These are phyloP conservation scores for Planococcus citri DNA, from an alignment of 1,140 invertebrate species.

Conservation along the genomic window DNA sequence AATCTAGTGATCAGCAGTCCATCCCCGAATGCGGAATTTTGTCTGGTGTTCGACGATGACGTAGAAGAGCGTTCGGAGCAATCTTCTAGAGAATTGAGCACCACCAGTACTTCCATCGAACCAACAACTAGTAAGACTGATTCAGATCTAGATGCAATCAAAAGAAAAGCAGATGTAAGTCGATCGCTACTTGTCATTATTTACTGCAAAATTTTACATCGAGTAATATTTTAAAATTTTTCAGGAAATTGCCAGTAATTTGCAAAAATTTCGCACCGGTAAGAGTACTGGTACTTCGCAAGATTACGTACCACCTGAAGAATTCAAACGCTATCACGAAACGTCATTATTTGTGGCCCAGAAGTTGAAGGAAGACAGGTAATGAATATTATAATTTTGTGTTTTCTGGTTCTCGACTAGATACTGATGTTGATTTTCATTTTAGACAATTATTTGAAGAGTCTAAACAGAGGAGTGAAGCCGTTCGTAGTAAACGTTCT, in stretches of 20 bases:
- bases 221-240: no score
- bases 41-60: background rate
- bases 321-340: background rate
- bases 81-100: background rate
- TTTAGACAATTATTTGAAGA: slow-evolving; percentile 6
- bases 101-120: background rate
- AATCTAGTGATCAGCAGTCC: background rate
- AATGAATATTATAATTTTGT: background rate
- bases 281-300: background rate
- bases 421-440: no score
- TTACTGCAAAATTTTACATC: no score
- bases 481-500: background rate
- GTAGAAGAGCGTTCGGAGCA: background rate
- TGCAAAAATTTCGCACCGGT: background rate
- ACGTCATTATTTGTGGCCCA: background rate
- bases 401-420: background rate
- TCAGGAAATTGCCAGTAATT: background rate
- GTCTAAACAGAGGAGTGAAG: background rate
- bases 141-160: background rate
- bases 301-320: background rate
- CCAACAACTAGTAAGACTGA: background rate
- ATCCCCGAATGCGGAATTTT: background rate
- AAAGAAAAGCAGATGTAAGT: background rate
- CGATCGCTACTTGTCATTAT: no score
- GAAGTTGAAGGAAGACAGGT: slow-evolving; percentile 11